A percentile compares a stretch with the other conserved stretches of the same genome.
phyloP scores from a whole-genome alignment of 2,797 vertebrate species.

The Chelidonichthys spinosus region DNA sequence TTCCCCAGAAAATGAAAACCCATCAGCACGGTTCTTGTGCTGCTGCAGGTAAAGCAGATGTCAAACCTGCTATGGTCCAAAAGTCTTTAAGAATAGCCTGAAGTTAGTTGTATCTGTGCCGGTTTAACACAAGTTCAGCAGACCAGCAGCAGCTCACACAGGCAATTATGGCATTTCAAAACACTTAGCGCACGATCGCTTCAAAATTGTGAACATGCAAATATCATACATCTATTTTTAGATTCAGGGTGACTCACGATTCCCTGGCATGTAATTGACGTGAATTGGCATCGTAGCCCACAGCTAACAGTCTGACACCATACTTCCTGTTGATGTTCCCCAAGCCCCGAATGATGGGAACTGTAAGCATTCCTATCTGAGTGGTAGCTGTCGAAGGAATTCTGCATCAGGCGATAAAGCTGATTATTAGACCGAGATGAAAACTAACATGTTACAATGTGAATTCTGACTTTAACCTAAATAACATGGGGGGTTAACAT shows the following conservation, averaged over 20 bases:
- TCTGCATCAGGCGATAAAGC: background rate
- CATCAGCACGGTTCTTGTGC: background rate
- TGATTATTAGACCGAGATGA: background rate
- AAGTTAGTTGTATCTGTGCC: background rate
- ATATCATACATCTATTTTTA: background rate
- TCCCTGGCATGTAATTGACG: background rate
- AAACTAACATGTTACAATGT: background rate
- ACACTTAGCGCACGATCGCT: background rate
- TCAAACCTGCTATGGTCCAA: background rate
- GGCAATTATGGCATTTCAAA: background rate
- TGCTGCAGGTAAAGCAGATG: constrained; percentile 7
- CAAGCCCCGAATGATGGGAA: background rate
- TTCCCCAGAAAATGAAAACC: background rate
- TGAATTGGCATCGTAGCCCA: background rate
- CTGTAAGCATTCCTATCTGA: background rate
- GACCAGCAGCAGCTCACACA: background rate
- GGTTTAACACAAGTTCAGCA: background rate
- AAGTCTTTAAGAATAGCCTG: too few relatives aligned
- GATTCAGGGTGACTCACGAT: background rate
- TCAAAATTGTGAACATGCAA: background rate
- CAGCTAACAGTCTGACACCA: background rate
- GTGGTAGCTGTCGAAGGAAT: background rate
- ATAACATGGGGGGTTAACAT: background rate
- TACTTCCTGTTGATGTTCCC: background rate
- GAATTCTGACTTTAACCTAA: background rate